Evolutionary conservation across 2,113 vertebrate genomes (phyloP), one percentile per base, ranked within the genome.

Genomic region (Emydocephalus ijimae): DNA sequence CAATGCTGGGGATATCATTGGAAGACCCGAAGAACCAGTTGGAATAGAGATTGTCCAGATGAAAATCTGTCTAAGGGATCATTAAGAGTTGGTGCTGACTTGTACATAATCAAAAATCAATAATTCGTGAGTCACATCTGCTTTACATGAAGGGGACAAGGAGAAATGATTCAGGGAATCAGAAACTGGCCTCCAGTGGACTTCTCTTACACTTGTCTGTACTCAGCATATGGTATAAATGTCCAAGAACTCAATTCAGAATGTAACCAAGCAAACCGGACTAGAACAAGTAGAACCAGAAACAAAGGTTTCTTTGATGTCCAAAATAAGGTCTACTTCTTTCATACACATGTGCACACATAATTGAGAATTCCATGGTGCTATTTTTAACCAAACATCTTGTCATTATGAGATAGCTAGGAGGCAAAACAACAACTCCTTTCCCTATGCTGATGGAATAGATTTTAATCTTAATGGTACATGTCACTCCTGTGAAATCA

Each of bases 301-400:
- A 86, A 29, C 29, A 43, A 12, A 23, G 5, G 2, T 39, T 59
- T 89, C 88, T 92, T 92, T 92, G 87, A 92, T 89, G 92, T 57
- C 39, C 88, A 15, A 81, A 92, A 88, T 61, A 18, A 56, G 15
- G 23, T 57, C 88, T 21, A 85, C 54, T 81, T 55, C 69, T 59
- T 39, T 5, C 88, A n/a, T 50, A 52, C 29, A 64, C 26, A 64
- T 21, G 26, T 43, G 23, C 26, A 87, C 20, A 81, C 10, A 43
- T 7, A 43, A 39, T 55, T 29, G 87, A 52, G 5, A 87, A 9
- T 81, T 20, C n/a, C 26, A 48, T 9, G 14, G 7, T 55, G 24
- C 45, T 64, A 39, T 92, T 52, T 56, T 55, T 34, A 87, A 87
- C 14, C 20, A 56, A n/a, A 43, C 54, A 34, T 34, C 87, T 92